Base-by-base conservation (phyloP, 2,797 vertebrate genomes). In the Clarias platycephalus region DNA sequence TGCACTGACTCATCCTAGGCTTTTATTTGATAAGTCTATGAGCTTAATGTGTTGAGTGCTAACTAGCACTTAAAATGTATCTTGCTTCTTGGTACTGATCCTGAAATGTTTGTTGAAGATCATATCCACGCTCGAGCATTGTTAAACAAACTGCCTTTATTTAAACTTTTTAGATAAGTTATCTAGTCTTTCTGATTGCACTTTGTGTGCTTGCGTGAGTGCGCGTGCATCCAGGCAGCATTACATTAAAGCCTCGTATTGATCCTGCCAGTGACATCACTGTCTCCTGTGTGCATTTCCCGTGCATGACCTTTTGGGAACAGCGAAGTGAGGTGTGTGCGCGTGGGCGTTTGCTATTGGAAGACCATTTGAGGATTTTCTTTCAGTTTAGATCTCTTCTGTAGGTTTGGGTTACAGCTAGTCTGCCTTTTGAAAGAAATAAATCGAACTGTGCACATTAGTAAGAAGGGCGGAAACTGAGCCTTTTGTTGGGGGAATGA, bases 211-310 rank as follows among this genome's bases (percentile, higher is more conserved):
- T 10, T 76, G 20, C 34, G 28, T 40, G 34, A 22, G 67, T 34
- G 31, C 22, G 18, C 24, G 70, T 60, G n/a, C 77, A 78, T 74
- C 81, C n/a, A 44, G 81, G 31, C 66, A 62, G 81, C 74, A 86
- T 86, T 84, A 67, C 88, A 83, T 83, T 86, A 83, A 86, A 85
- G 22, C 71, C 63, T 77, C 26, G 37, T 85, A 87, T 89, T 76
- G 87, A 89, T 89, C 83, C 28, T 75, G 57, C 64, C 68, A 64
- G 80, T 89, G 88, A 89, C 85, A 84, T 89, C 85, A 89, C 31
- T 34, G 71, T 84, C 78, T 84, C 63, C 44, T 74, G 71, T 8
- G 72, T 81, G 40, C 83, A 79, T 86, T 87, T 89, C 78, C 81
- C 58, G 22, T 71, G 78, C 62, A 83, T 49, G 85, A 82, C 67